These are phyloP conservation scores for Portunus trituberculatus DNA, from an alignment of 1,140 invertebrate species.

Conservation along the genomic window DNA sequence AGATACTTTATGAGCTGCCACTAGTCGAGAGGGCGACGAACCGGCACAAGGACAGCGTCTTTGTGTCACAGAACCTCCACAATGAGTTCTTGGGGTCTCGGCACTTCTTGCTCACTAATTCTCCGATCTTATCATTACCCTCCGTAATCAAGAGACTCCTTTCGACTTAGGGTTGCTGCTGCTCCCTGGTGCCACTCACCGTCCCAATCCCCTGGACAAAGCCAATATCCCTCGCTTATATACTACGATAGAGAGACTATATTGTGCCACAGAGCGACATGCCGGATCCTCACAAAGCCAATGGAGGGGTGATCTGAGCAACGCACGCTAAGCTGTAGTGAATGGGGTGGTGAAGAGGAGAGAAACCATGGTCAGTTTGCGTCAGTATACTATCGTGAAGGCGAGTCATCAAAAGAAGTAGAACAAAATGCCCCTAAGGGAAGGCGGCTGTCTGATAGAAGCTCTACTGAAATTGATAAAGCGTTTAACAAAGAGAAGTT, in stretches of 20 bases:
- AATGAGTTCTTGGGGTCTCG: not conserved
- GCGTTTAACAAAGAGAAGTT: not conserved
- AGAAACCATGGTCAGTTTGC: not conserved
- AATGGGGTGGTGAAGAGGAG: not conserved
- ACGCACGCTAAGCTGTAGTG: conserved; percentile 5
- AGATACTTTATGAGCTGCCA: not conserved
- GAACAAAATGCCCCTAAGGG: not conserved
- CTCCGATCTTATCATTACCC: not conserved
- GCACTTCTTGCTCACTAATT: not conserved
- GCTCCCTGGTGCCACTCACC: not conserved
- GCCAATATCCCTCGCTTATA: conserved; percentile 20
- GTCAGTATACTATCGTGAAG: not conserved
- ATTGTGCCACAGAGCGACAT: conserved; percentile 17
- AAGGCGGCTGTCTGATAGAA: not conserved
- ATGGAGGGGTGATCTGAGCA: conserved; percentile 6
- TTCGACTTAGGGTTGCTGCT: not conserved
- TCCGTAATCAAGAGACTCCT: not conserved
- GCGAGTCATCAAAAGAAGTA: not conserved
- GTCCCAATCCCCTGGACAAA: not conserved
- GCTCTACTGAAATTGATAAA: not conserved
- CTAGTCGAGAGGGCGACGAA: not conserved
- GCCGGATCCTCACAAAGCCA: not conserved
- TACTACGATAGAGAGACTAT: not conserved
- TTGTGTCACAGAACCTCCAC: too few species aligned
- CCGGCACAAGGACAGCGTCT: too few species aligned